Evolutionary conservation across 2,888 invertebrate species (phyloP).

Genomic region (Gisinianus flammeolus): DNA sequence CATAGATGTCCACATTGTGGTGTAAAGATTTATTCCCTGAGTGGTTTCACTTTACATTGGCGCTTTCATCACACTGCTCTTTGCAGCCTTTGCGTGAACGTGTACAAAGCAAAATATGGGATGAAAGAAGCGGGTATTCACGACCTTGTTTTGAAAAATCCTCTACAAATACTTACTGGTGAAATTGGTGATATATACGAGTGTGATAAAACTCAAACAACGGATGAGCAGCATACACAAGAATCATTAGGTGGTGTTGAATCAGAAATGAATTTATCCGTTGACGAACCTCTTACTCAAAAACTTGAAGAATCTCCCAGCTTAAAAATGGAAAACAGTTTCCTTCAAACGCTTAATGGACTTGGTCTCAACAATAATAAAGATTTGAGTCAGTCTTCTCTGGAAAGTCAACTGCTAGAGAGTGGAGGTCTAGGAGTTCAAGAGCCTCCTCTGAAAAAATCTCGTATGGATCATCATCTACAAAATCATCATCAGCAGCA

Average conservation of each 20-base stretch:
- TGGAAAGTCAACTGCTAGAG: slow-evolving; percentile 10
- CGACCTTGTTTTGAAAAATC: slow-evolving; percentile 41
- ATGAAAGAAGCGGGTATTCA: slow-evolving; percentile 58
- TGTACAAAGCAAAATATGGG: slow-evolving; percentile 54
- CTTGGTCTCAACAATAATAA: slow-evolving; percentile 25
- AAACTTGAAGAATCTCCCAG: slow-evolving; percentile 2
- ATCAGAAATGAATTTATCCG: background rate
- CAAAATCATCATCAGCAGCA: background rate
- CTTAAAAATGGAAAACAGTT: slow-evolving; percentile 5
- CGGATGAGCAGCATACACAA: background rate
- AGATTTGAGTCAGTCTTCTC: background rate
- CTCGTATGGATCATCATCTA: slow-evolving; percentile 35
- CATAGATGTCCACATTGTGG: slow-evolving; percentile 60
- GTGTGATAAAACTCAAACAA: slow-evolving; percentile 27
- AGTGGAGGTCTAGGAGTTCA: background rate
- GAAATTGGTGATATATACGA: slow-evolving; percentile 3
- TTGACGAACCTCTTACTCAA: background rate
- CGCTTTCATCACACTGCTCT: slow-evolving; percentile 58
- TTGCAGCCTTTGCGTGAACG: slow-evolving; percentile 57
- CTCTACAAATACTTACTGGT: slow-evolving; percentile 16
- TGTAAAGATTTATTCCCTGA: slow-evolving; percentile 50
- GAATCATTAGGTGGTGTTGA: background rate
- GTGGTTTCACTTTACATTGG: slow-evolving; percentile 58
- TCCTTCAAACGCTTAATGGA: slow-evolving; percentile 23
- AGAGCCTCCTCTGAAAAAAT: slow-evolving; percentile 43